Evolutionary conservation across 2,888 invertebrate species (phyloP).

Genomic region (Rhabditoides inermis): DNA sequence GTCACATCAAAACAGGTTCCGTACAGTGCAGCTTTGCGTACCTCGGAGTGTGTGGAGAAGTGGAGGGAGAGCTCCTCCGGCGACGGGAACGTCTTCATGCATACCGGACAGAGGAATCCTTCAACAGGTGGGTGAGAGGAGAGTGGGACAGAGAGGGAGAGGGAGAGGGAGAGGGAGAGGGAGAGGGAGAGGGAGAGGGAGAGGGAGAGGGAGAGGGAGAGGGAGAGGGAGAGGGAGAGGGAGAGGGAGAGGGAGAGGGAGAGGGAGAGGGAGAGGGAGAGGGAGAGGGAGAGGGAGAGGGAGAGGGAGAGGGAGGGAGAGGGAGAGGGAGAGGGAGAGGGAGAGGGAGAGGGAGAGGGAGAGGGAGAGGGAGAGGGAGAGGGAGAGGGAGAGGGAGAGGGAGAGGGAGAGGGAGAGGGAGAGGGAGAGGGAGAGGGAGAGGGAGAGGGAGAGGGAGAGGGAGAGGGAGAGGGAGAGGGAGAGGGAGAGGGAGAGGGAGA

Average conservation of each 20-base stretch:
- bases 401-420: no score
- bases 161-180: background rate
- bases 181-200: background rate
- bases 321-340: background rate
- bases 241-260: background rate
- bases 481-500: no score
- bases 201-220: background rate
- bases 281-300: background rate
- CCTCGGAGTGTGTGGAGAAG: constrained; percentile 23
- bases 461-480: no score
- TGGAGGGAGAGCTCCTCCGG: constrained; percentile 29
- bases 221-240: background rate
- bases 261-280: background rate
- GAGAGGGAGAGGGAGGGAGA: background rate
- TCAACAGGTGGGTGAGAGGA: background rate
- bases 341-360: background rate
- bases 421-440: no score
- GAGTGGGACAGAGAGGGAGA: background rate
- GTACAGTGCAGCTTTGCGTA: background rate
- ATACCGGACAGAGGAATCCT: constrained; percentile 58
- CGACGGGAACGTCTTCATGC: constrained; percentile 26
- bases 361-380: background rate
- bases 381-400: background rate
- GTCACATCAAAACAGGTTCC: background rate
- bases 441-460: no score